A percentile compares a stretch with the other conserved stretches of the same genome.
phyloP scores from a whole-genome alignment of 2,113 vertebrate genomes.

The Formicarius rufipectus region DNA sequence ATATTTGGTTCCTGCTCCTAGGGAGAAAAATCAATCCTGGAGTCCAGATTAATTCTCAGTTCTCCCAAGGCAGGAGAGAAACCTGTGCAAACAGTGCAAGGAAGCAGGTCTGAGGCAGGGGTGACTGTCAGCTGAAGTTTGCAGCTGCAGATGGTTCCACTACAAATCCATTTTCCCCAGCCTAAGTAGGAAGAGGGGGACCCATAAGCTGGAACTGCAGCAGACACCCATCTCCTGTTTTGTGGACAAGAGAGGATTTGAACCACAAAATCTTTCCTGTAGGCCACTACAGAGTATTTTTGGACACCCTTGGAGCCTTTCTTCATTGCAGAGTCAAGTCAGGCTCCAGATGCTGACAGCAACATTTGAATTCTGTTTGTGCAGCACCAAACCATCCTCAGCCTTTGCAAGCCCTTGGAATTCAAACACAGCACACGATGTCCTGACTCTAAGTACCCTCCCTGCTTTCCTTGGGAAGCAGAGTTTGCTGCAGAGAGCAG shows the following conservation, averaged over 20 bases:
- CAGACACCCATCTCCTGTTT: not conserved
- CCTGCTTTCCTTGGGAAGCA: not conserved
- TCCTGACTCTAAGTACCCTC: not conserved
- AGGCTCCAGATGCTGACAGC: not conserved
- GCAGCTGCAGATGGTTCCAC: not conserved
- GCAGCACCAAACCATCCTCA: not conserved
- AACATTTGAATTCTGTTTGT: not conserved
- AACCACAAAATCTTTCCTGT: not conserved
- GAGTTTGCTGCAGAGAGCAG: not conserved
- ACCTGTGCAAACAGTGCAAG: not conserved
- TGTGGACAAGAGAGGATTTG: not conserved
- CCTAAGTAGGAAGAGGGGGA: not conserved
- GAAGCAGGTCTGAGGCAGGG: not conserved
- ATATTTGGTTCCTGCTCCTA: not conserved
- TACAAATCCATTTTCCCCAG: fast-evolving
- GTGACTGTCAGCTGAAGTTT: not conserved
- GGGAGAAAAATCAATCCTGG: not conserved
- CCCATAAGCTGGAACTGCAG: not conserved
- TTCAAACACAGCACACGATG: not conserved
- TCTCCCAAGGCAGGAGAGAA: not conserved
- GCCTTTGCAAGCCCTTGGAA: not conserved
- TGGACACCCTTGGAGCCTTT: not conserved
- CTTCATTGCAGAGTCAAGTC: not conserved
- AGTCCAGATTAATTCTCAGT: not conserved
- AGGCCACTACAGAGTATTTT: not conserved